phyloP scores from a whole-genome alignment of 2,113 vertebrate species.

The Menura novaehollandiae region DNA sequence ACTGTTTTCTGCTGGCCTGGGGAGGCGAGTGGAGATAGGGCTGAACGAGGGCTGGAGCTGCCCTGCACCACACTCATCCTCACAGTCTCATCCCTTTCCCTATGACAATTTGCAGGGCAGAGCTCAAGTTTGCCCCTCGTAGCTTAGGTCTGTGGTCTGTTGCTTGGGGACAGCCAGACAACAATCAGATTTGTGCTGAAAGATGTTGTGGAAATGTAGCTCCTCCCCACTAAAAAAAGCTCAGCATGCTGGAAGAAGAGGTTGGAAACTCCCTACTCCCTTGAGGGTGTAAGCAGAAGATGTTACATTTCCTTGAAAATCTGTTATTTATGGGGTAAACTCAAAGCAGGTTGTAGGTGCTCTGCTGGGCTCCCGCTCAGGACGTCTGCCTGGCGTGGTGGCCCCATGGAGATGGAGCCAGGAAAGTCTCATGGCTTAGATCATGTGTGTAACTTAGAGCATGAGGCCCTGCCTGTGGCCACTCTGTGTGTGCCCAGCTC shows the following conservation, averaged over 20 bases:
- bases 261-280: fast-evolving
- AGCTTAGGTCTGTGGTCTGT: not conserved
- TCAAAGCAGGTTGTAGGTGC: not conserved
- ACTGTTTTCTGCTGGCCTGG: not conserved
- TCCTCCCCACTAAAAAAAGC: not conserved
- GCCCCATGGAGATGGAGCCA: not conserved
- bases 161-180: not conserved
- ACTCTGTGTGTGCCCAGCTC: not conserved
- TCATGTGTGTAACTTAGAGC: fast-evolving
- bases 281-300: not conserved
- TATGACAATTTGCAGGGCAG: fast-evolving
- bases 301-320: not conserved
- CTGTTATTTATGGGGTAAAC: not conserved
- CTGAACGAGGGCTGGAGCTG: not conserved
- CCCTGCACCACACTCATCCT: not conserved
- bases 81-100: not conserved
- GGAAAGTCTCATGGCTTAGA: not conserved
- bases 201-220: not conserved
- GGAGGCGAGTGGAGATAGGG: not conserved
- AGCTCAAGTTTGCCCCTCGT: not conserved
- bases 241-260: not conserved
- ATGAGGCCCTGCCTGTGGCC: not conserved
- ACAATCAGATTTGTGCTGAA: not conserved
- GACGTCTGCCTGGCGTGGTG: not conserved
- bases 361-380: not conserved